Evolutionary conservation across 1,140 invertebrate genomes (phyloP).

Genomic region (Habropoda laboriosa): DNA sequence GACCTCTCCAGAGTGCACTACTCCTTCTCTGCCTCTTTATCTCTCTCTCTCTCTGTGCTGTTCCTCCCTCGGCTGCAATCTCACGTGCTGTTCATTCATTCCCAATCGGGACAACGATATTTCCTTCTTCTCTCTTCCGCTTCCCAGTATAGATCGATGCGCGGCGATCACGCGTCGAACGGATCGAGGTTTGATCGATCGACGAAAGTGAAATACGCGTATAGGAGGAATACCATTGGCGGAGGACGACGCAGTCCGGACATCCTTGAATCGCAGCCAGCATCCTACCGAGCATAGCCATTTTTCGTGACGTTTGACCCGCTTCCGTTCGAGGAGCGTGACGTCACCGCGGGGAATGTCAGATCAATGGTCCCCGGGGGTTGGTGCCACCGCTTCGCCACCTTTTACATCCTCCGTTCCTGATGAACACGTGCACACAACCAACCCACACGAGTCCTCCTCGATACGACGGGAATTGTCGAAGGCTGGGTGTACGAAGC

Average conservation of each 20-base stretch:
- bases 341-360: slow-evolving; percentile 73
- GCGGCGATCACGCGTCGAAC: background rate
- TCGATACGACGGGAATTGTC: background rate
- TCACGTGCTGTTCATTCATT: no score
- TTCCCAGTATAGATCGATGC: background rate
- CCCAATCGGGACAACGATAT: background rate
- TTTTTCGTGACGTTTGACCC: slow-evolving; percentile 76
- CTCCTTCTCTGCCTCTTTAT: slow-evolving; percentile 6
- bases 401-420: slow-evolving; percentile 28
- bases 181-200: slow-evolving; percentile 10
- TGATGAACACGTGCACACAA: background rate
- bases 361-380: slow-evolving; percentile 75
- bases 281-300: slow-evolving; percentile 46
- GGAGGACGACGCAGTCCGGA: no score
- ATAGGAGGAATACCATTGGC: background rate
- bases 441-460: slow-evolving; percentile 42
- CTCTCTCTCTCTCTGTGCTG: slow-evolving; percentile 1
- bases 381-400: slow-evolving; percentile 64
- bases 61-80: no score
- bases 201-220: slow-evolving; percentile 1
- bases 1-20: slow-evolving; percentile 51
- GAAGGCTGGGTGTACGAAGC: no score
- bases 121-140: background rate
- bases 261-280: slow-evolving; percentile 60
- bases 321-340: slow-evolving; percentile 66